Conservation (phyloP, 2,888 invertebrate genomes). For the Sepioteuthis lessoniana region DNA sequence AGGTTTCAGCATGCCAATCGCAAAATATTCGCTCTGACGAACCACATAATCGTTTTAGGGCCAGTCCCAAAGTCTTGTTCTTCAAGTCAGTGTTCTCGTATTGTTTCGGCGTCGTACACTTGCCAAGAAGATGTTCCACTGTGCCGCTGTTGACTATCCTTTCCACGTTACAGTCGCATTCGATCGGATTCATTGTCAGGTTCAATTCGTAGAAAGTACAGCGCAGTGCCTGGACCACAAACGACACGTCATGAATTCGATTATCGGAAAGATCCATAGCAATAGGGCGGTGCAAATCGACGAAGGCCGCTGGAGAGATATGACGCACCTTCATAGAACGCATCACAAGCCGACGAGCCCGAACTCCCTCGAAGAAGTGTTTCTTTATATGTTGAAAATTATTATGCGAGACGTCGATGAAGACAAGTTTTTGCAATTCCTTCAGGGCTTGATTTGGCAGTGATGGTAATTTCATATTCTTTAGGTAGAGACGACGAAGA, state of each 20-base stretch:
- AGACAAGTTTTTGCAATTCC: neutral
- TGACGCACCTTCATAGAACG: conserved; percentile 40
- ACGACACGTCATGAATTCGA: conserved; percentile 24
- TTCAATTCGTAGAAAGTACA: conserved; percentile 45
- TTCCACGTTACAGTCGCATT: conserved; percentile 42
- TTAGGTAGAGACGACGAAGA: conserved; percentile 11
- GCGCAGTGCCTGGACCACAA: conserved; percentile 1
- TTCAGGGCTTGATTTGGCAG: conserved; percentile 34
- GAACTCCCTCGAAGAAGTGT: neutral
- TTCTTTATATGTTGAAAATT: neutral
- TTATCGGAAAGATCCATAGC: conserved; percentile 36
- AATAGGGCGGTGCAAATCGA: neutral
- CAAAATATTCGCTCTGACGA: conserved; percentile 41
- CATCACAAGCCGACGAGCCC: neutral
- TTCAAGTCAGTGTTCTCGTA: neutral
- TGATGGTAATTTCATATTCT: neutral
- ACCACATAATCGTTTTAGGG: conserved; percentile 38
- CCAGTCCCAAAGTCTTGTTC: neutral
- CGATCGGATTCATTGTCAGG: conserved; percentile 42
- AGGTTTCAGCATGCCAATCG: conserved; percentile 41
- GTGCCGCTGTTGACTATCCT: conserved; percentile 37
- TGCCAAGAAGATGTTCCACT: conserved; percentile 24
- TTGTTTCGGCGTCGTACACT: neutral
- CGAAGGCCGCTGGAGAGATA: neutral
- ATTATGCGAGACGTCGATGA: conserved; percentile 44